Percentiles rank a stretch among this genome's conserved stretches.
Evolutionary conservation across 1,140 invertebrate genomes (phyloP).

Genomic region (Anastrepha ludens): DNA sequence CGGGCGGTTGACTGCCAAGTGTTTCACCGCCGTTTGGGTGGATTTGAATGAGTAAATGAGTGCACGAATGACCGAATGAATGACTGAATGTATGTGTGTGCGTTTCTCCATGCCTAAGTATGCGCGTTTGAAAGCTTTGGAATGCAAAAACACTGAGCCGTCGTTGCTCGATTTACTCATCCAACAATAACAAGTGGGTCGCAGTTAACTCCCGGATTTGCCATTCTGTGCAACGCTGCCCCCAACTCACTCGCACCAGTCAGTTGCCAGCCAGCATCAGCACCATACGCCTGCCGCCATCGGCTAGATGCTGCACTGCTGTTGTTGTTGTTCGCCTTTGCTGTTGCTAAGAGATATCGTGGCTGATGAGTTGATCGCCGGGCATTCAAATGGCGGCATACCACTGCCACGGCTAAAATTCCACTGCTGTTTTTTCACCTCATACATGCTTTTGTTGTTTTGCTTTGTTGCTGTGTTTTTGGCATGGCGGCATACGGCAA

Average conservation of each 20-base stretch:
- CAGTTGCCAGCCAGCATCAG: not conserved
- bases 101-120: not conserved
- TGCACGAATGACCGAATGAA: not conserved
- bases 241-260: not conserved
- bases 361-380: not conserved
- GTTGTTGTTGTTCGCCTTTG: slow-evolving; percentile 24
- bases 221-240: not conserved
- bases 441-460: not conserved
- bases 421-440: not conserved
- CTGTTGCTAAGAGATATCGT: not conserved
- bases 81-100: slow-evolving; percentile 1
- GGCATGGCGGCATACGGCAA: not conserved
- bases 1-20: slow-evolving; percentile 54
- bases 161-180: slow-evolving; percentile 27
- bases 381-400: slow-evolving; percentile 27
- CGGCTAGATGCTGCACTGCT: slow-evolving; percentile 11
- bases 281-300: not conserved
- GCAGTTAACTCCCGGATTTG: slow-evolving; percentile 22
- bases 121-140: slow-evolving; percentile 1
- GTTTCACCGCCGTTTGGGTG: not conserved
- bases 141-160: slow-evolving; percentile 18
- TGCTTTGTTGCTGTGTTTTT: slow-evolving; percentile 18
- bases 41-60: not conserved
- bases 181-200: slow-evolving; percentile 53
- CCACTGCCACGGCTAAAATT: slow-evolving; percentile 7